Evolutionary conservation across 2,888 invertebrate genomes (phyloP), one percentile per base, ranked within the genome.

Genomic region (Drepanosiphum platanoidis): DNA sequence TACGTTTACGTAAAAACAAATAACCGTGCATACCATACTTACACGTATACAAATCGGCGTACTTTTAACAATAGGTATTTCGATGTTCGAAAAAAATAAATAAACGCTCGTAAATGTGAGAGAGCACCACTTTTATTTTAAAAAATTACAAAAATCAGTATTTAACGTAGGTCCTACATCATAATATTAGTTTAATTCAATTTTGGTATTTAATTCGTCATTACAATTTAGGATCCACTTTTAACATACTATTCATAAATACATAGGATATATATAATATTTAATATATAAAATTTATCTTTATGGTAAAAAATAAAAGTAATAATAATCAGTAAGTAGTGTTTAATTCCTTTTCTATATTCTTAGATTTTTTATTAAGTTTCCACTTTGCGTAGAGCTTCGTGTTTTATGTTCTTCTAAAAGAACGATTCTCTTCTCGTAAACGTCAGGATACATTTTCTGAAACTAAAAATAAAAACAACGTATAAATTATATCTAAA

Each of bases 371-470:
- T 52, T 68, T 66, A 46, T 66, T 36, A 30, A 30, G 36, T 75
- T 66, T 75, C 30, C 27, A 13, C 32, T 64, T 75, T 36, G 27
- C 22, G 36, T 4, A 34, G 27, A 13, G 11, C 75, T 74, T n/a
- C 9, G 22, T 75, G 74, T 83, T 13, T 83, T 83, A n/a, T 42
- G 72, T n/a, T 83, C 70, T 58, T 81, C 52, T 66, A 46, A 30
- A 1, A 34, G 27, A 8, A 7, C 7, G 27, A 30, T 36, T 39
- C 52, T 84, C 36, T 22, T 74, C n/a, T 64, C 32, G 68, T 77
- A 84, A 22, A 84, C 84, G 36, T 84, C 84, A 22, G 84, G 84
- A 9, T 84, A 84, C 27, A 84, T n/a, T 36, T 84, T 84, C 30
- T 77, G 84, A 68, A 84, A 84, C 84, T 84, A 34, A 74, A 42